Base-by-base conservation (phyloP, 2,797 vertebrate genomes). In the Galago senegalensis region DNA sequence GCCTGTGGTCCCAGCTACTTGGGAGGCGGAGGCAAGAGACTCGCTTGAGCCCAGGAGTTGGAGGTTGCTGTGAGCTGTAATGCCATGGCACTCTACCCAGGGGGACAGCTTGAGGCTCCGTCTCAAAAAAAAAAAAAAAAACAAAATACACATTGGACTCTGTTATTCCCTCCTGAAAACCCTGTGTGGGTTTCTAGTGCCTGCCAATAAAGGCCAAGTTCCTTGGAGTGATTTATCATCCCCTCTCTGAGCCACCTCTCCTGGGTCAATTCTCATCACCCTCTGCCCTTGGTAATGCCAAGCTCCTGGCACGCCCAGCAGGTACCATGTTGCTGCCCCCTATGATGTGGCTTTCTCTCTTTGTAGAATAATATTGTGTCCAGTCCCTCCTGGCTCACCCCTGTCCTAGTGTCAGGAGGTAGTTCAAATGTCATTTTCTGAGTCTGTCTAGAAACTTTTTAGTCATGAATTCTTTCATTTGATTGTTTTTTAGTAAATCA, bases 111-210 rank as follows among this genome's bases (percentile, higher is more conserved):
- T 34, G 34, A 34, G 34, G 34, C 34, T 34, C 34, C 34, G 34
- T 34, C 34, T 34, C 34, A 34, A 34, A 34, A 34, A 34, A 34
- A 34, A 34, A 34, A 34, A 34, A 34, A 34, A 34, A 34, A 34
- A 2, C 34, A 96, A 86, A 69, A 88, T 86, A 72, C 87, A 81
- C 63, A 46, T 3, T 43, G 87, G 56, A 80, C 77, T 60, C n/a
- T 80, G 75, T 72, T 73, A 80, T 83, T 95, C 49, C 60, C 76
- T 94, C 87, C 80, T 70, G 80, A 79, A 73, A 96, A 84, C 8
- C 0, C 49, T 83, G 86, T 91, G 89, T 37, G 89, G 49, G 53
- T 46, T 94, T 89, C 73, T 76, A 91, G n/a, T 0, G 1, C 58
- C 85, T 79, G 46, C 93, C 82, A 61, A 61, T 5, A 29, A 88